Conservation (phyloP, 2,888 invertebrate genomes). For the Polydrusus pterygomalis region DNA sequence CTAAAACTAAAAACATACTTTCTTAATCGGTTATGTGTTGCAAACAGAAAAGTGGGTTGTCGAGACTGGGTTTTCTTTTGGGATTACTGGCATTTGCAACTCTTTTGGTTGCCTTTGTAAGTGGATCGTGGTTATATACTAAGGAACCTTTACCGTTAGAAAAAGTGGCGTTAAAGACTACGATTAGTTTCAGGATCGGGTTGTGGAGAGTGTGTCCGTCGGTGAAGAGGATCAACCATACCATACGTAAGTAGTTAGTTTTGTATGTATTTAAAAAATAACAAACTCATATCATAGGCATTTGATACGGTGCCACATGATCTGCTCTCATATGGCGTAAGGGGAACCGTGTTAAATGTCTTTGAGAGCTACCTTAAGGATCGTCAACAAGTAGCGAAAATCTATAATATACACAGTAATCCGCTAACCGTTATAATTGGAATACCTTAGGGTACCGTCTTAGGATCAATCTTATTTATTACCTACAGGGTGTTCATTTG, state of each 20-base stretch:
- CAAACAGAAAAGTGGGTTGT: conserved; percentile 68
- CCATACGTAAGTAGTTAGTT: conserved; percentile 70
- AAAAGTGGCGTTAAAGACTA: conserved; percentile 70
- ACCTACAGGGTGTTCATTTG: too few relatives aligned
- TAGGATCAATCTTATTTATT: too few relatives aligned
- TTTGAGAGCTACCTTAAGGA: too few relatives aligned
- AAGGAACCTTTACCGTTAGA: conserved; percentile 72
- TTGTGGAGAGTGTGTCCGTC: conserved; percentile 74
- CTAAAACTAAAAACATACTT: not conserved
- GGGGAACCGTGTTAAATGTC: too few relatives aligned
- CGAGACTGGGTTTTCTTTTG: conserved; percentile 72
- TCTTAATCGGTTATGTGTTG: conserved; percentile 65
- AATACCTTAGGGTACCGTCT: too few relatives aligned
- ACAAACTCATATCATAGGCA: too few relatives aligned
- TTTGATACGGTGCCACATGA: too few relatives aligned
- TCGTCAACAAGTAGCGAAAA: too few relatives aligned
- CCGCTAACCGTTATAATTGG: too few relatives aligned
- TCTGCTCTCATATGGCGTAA: too few relatives aligned
- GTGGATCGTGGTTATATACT: conserved; percentile 74
- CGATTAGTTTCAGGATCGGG: conserved; percentile 73
- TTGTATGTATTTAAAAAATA: not conserved
- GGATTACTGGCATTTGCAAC: conserved; percentile 72
- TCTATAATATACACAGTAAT: too few relatives aligned
- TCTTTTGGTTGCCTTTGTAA: conserved; percentile 72
- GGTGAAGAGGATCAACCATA: conserved; percentile 71